These are phyloP conservation scores for Drosophila parvula DNA, from an alignment of 1,140 invertebrate species.

Conservation along the genomic window DNA sequence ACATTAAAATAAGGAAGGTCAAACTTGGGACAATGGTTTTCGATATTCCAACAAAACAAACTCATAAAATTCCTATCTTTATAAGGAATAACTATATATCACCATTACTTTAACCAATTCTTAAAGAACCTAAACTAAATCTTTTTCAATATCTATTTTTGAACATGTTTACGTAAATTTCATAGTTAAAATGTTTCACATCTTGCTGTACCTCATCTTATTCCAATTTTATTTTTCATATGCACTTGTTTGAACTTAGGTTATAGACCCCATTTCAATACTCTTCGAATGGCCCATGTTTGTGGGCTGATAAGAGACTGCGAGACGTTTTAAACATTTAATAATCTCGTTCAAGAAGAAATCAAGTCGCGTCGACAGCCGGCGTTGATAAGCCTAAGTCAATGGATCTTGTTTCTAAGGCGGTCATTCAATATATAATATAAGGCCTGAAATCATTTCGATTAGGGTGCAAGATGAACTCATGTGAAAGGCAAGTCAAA, in stretches of 20 bases:
- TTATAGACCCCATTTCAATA: slow-evolving; percentile 45
- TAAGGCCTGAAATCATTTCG: not conserved
- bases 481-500: not conserved
- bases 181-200: not conserved
- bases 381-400: slow-evolving; percentile 26
- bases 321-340: slow-evolving; percentile 31
- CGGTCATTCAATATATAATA: slow-evolving; percentile 2
- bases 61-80: not conserved
- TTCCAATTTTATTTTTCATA: not conserved
- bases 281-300: slow-evolving; percentile 18
- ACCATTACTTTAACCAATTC: not conserved
- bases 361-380: slow-evolving; percentile 7
- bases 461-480: slow-evolving; percentile 11
- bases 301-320: slow-evolving; percentile 24
- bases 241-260: slow-evolving; percentile 30
- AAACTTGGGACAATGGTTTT: not conserved
- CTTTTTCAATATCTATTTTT: not conserved
- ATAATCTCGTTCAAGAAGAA: slow-evolving; percentile 20
- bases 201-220: no score
- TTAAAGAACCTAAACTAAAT: not conserved
- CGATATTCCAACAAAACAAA: not conserved
- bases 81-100: no score
- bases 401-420: slow-evolving; percentile 46
- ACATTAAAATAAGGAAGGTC: not conserved
- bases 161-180: not conserved